phyloP scores from a whole-genome alignment of 2,113 vertebrate species.

The Megaceryle torquata region DNA sequence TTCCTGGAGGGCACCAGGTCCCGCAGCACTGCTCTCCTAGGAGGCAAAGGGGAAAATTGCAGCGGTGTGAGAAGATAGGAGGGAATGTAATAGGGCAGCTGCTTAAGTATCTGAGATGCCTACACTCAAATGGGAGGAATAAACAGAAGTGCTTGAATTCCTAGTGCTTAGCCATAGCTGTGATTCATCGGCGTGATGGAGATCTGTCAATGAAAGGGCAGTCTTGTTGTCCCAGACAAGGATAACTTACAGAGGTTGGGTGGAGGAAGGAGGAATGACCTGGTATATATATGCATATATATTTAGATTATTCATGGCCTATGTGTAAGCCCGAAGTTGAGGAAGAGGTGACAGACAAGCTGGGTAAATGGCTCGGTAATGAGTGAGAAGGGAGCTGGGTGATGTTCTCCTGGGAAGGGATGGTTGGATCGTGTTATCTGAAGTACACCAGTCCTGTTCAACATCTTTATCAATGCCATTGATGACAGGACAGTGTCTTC shows the following conservation, averaged over 20 bases:
- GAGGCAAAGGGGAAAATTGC: too few relatives aligned
- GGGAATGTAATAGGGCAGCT: neutral
- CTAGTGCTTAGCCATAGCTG: neutral
- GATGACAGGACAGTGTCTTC: too few relatives aligned
- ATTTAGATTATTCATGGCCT: neutral
- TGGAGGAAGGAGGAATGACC: neutral
- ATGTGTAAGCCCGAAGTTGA: neutral
- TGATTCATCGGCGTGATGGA: neutral
- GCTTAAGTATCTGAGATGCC: neutral
- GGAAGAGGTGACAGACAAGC: neutral
- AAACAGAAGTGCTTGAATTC: neutral
- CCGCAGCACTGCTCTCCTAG: neutral
- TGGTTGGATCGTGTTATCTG: fast-evolving
- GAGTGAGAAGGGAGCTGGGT: neutral
- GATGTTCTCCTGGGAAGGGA: neutral
- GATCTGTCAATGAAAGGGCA: neutral
- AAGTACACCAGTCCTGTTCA: neutral
- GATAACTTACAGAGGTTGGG: neutral
- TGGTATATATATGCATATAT: neutral
- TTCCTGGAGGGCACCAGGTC: neutral
- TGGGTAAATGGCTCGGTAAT: neutral
- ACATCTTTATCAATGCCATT: too few relatives aligned
- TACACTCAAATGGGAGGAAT: neutral
- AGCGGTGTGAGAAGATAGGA: neutral
- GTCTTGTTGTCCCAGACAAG: neutral